Conservation (phyloP, 2,888 invertebrate genomes). For the Drosophila neotestacea region DNA sequence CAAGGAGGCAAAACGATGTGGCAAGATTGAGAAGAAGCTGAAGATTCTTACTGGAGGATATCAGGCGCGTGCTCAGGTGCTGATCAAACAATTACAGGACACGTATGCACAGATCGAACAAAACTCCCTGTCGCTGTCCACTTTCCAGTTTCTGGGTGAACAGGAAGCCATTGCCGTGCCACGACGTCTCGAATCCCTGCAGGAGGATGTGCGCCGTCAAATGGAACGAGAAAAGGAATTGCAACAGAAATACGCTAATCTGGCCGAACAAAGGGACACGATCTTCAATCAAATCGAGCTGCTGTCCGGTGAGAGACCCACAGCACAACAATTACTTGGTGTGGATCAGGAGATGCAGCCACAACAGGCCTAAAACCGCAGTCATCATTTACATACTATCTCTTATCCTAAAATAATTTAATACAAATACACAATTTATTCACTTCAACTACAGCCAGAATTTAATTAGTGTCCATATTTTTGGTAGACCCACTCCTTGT, state of each 20-base stretch:
- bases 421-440: constrained; percentile 32
- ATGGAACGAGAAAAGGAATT: constrained; percentile 95
- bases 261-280: constrained; percentile 88
- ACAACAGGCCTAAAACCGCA: constrained; percentile 18
- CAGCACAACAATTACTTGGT: constrained; percentile 43
- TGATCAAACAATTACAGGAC: constrained; percentile 95
- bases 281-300: constrained; percentile 60
- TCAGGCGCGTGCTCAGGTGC: constrained; percentile 91
- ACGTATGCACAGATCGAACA: constrained; percentile 96
- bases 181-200: constrained; percentile 94
- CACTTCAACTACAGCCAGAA: background rate
- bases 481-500: constrained; percentile 99
- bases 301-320: constrained; percentile 58
- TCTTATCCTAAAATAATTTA: constrained; percentile 12
- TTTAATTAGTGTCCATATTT: constrained; percentile 89
- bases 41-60: constrained; percentile 97
- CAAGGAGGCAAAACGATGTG: constrained; percentile 97
- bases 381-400: background rate
- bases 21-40: constrained; percentile 98
- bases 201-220: constrained; percentile 96
- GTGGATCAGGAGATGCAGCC: constrained; percentile 23
- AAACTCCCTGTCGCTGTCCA: constrained; percentile 94
- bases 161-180: constrained; percentile 97
- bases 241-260: constrained; percentile 92
- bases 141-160: constrained; percentile 94